Evolutionary conservation across 2,888 invertebrate genomes (phyloP), one percentile per base, ranked within the genome.

Genomic region (Torymus aiolomorphi): DNA sequence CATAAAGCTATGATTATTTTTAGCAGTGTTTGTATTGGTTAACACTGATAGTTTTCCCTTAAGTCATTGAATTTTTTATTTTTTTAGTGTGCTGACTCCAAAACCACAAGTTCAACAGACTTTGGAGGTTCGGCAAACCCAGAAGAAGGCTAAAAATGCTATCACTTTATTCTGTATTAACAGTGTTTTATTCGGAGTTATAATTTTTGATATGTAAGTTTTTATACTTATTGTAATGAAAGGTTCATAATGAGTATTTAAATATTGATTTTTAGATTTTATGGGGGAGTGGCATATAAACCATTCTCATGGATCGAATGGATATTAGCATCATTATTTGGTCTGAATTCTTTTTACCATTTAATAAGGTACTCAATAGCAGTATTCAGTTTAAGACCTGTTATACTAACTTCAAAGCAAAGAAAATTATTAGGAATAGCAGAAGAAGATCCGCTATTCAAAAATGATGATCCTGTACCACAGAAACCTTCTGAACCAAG

Each of bases 141-240:
- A 92, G 78, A 90, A 88, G 80, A 92, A 92, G 86, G 91, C 93
- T 2, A 91, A 91, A 10, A 91, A 87, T 73, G 92, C 93, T 24
- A 86, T 93, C n/a, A 91, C 92, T 83, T 94, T 94, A 93, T 92
- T 93, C 67, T 85, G 91, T 13, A 86, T 94, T 16, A 94, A 94
- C 86, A 90, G 91, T n/a, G 86, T 90, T 12, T 84, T 94, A 49
- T 88, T 94, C 51, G 85, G 92, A 14, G 85, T 93, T 71, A 89
- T 94, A 57, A 86, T 92, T 11, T 94, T 93, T 86, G 94, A 94
- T 86, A 90, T 94, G 94, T 94, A 89, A 92, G 93, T 90, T 61
- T 77, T 65, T 18, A 42, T 72, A 16, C 61, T 59, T 59, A 42
- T 69, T 52, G 0, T 70, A 31, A 49, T 62, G 66, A 31, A 54